Evolutionary conservation across 2,888 invertebrate species (phyloP).

Genomic region (Pyrgus malvae): DNA sequence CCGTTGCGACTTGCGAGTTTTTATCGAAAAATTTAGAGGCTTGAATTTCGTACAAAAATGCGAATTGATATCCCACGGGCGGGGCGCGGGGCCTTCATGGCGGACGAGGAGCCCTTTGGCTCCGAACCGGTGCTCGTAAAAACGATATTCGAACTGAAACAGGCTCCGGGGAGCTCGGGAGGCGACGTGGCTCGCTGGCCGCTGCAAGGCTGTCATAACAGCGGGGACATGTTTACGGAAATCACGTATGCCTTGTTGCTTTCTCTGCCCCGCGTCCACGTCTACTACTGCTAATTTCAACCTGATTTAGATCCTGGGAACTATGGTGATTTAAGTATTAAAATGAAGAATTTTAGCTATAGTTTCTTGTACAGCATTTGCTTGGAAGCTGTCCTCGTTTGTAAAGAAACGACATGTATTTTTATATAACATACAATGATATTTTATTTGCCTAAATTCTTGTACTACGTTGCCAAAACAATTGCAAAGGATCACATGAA

Average conservation of each 20-base stretch:
- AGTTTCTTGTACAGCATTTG: background rate
- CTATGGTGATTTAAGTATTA: constrained; percentile 4
- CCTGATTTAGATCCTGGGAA: background rate
- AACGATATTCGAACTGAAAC: constrained; percentile 55
- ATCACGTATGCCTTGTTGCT: constrained; percentile 39
- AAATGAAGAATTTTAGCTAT: background rate
- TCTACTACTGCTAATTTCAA: constrained; percentile 11
- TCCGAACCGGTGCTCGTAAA: constrained; percentile 39
- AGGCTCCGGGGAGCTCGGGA: constrained; percentile 43
- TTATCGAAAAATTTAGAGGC: constrained; percentile 21
- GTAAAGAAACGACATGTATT: background rate
- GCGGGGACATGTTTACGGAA: constrained; percentile 53
- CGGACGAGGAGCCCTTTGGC: constrained; percentile 17
- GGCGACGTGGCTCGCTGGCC: too few relatives aligned
- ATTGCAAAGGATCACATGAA: too few relatives aligned
- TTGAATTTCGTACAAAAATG: constrained; percentile 21
- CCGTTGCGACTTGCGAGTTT: constrained; percentile 8
- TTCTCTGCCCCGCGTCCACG: constrained; percentile 26
- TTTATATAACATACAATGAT: too few relatives aligned
- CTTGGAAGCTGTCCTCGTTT: background rate
- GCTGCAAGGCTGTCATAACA: constrained; percentile 30
- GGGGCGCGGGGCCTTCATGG: constrained; percentile 15
- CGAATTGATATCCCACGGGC: constrained; percentile 22
- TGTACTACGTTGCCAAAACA: background rate
- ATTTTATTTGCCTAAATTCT: background rate